Base-by-base conservation (phyloP, 2,797 vertebrate genomes). In the Fistularia commersonii region DNA sequence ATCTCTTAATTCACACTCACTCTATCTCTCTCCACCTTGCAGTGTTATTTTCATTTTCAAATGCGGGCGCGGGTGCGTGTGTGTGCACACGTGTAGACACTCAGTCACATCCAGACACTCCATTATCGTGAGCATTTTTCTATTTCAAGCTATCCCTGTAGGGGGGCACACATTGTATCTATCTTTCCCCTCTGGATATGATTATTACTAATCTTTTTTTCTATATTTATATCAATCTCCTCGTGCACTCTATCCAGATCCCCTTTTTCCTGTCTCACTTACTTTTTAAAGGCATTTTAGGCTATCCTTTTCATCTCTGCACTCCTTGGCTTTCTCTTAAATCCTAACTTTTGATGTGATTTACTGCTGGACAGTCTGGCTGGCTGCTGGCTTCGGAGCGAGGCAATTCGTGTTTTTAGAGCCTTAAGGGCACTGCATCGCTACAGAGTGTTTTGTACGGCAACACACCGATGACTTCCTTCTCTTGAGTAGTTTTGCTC, bases 1-100 rank as follows among this genome's bases (percentile, higher is more conserved):
- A 80, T 81, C 72, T 84, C 69, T 70, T 67, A 77, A 86, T 86
- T 81, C 56, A 12, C 77, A 62, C 48, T 37, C 49, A 61, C 56
- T 58, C 66, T 59, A 47, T 76, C 62, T 57, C 57, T 62, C 64
- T 56, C 35, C 50, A 57, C 60, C 64, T 79, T 48, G 55, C 66
- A 58, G 55, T 43, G 15, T 65, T 66, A 49, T 64, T 63, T 67
- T 63, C 57, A 57, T 63, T 76, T 66, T 54, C 32, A 35, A 46
- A 58, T 10, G 8, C 14, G 41, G 14, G 9, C 56, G 14, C 32
- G 32, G 34, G 48, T 33, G 13, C 35, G 52, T 41, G 51, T 45
- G 49, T 11, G 8, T 41, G 40, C 41, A 23, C 56, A 42, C 43
- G 48, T 48, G 41, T 32, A 52, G 44, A 55, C 51, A 53, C 12